phyloP scores from a whole-genome alignment of 1,140 invertebrate species.

The Leucophenga varia region DNA sequence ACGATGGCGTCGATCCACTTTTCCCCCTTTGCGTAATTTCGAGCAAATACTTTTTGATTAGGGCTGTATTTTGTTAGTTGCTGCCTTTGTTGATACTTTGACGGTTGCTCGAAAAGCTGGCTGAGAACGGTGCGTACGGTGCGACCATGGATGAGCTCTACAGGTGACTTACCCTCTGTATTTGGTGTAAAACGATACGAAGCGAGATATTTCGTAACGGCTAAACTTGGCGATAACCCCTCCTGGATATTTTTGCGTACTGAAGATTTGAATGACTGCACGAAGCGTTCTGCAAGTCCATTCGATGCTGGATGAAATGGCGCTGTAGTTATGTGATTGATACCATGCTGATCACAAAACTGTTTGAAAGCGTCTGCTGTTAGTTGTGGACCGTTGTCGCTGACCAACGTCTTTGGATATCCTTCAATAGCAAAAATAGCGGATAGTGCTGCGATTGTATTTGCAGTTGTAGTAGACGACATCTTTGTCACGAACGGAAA shows the following conservation, averaged over 20 bases:
- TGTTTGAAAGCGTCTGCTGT: slow-evolving; percentile 8
- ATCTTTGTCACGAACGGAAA: slow-evolving; percentile 16
- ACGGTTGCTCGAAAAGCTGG: slow-evolving; percentile 6
- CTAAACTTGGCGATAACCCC: slow-evolving; percentile 1
- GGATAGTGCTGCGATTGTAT: slow-evolving; percentile 12
- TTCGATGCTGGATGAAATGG: slow-evolving; percentile 37
- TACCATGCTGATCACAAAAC: slow-evolving; percentile 18
- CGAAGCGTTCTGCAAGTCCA: slow-evolving; percentile 37
- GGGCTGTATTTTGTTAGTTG: not conserved
- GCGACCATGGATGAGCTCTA: slow-evolving; percentile 10
- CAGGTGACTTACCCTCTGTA: not conserved
- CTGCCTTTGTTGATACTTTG: not conserved
- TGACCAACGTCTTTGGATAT: slow-evolving; percentile 31
- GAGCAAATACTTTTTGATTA: slow-evolving; percentile 5
- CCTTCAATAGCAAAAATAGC: slow-evolving; percentile 29
- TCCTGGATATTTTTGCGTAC: slow-evolving; percentile 5
- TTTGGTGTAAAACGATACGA: slow-evolving; percentile 11
- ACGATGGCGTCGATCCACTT: slow-evolving; percentile 8
- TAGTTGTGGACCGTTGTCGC: slow-evolving; percentile 31
- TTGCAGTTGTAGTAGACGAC: slow-evolving; percentile 9
- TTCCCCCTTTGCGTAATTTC: slow-evolving; percentile 8
- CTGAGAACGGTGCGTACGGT: slow-evolving; percentile 5
- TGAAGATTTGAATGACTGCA: slow-evolving; percentile 8
- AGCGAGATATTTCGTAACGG: slow-evolving; percentile 5
- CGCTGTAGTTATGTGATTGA: slow-evolving; percentile 22